Evolutionary conservation across 2,888 invertebrate genomes (phyloP).

Genomic region (Hirtodrosophila duncani): DNA sequence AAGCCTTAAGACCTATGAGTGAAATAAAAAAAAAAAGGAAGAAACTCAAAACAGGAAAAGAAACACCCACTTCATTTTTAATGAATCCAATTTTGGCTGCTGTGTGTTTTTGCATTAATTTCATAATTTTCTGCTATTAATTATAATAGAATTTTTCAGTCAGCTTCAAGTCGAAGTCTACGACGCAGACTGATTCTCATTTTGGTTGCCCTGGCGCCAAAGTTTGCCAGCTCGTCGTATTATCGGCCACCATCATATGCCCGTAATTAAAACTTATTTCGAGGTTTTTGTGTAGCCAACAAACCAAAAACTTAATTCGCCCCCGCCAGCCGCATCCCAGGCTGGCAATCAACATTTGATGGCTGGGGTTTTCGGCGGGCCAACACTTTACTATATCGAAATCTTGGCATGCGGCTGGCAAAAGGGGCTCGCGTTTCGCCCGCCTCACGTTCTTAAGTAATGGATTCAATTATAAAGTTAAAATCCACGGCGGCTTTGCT

Average conservation of each 20-base stretch:
- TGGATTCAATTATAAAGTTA: slow-evolving; percentile 72
- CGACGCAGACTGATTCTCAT: slow-evolving; percentile 27
- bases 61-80: slow-evolving; percentile 71
- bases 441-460: slow-evolving; percentile 63
- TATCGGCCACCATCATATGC: slow-evolving; percentile 73
- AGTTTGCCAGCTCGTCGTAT: slow-evolving; percentile 34
- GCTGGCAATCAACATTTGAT: slow-evolving; percentile 33
- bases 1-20: too few relatives aligned
- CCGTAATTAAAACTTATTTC: slow-evolving; percentile 72
- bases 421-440: slow-evolving; percentile 1
- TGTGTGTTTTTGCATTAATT: slow-evolving; percentile 62
- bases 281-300: slow-evolving; percentile 65
- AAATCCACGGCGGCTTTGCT: slow-evolving; percentile 64
- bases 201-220: slow-evolving; percentile 48
- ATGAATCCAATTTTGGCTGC: slow-evolving; percentile 63
- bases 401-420: slow-evolving; percentile 52
- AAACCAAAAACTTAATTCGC: slow-evolving; percentile 70
- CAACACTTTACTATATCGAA: slow-evolving; percentile 69
- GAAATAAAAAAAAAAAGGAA: too few relatives aligned
- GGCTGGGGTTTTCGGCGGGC: slow-evolving; percentile 9
- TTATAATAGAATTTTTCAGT: slow-evolving; percentile 72
- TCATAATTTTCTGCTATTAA: slow-evolving; percentile 70
- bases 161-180: slow-evolving; percentile 58
- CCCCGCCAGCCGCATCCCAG: too few relatives aligned
- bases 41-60: too few relatives aligned